Evolutionary conservation across 2,888 invertebrate genomes (phyloP).

Genomic region (Hetaerina titia): DNA sequence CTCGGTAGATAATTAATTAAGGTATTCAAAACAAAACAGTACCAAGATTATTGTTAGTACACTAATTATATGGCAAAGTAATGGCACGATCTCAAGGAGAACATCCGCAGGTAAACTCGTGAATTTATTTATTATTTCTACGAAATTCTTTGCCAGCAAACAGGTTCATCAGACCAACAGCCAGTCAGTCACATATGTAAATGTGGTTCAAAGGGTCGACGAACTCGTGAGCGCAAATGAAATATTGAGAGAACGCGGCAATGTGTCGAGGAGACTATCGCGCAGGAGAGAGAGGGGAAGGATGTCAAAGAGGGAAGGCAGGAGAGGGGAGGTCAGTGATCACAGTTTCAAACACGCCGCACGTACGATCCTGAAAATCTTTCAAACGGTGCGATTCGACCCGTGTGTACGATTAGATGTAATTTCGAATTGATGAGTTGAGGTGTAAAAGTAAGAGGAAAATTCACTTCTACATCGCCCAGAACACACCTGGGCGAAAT

Average conservation of each 20-base stretch:
- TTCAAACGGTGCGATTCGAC: too few species aligned
- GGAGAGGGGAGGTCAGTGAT: background rate
- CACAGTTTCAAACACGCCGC: background rate
- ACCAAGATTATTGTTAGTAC: too few species aligned
- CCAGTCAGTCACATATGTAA: background rate
- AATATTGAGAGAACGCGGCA: constrained; percentile 8
- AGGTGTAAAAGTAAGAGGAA: too few species aligned
- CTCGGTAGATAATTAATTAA: too few species aligned
- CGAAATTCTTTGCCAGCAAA: background rate
- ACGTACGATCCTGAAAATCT: too few species aligned
- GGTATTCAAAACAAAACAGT: too few species aligned
- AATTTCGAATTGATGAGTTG: too few species aligned
- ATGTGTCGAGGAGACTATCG: background rate
- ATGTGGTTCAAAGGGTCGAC: background rate
- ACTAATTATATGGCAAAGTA: too few species aligned
- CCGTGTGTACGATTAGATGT: too few species aligned
- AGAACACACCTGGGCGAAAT: too few species aligned
- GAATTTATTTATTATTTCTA: background rate
- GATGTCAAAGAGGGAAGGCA: background rate
- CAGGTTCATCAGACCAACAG: background rate
- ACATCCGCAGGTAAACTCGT: background rate
- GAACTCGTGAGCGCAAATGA: background rate
- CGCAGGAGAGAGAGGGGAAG: background rate
- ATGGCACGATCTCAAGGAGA: too few species aligned
- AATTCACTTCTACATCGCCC: too few species aligned